A percentile compares a stretch with the other conserved stretches of the same genome.
phyloP scores from a whole-genome alignment of 2,888 invertebrate genomes.

The Epinotia brunnichana region DNA sequence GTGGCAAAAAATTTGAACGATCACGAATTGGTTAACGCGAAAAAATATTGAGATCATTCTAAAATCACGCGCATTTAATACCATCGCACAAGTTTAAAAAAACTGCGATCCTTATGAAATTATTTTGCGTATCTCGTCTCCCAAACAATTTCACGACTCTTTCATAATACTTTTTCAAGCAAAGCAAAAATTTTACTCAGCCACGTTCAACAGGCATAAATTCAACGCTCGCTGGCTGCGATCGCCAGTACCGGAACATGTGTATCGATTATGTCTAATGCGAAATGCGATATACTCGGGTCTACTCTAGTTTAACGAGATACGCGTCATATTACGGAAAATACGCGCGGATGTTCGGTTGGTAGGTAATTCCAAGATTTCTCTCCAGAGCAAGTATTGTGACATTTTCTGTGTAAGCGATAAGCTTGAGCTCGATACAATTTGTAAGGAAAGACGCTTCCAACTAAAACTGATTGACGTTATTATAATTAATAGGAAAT shows the following conservation, averaged over 20 bases:
- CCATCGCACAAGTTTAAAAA: no score
- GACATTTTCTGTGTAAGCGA: conserved; percentile 37
- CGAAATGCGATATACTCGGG: conserved; percentile 54
- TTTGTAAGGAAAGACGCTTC: conserved; percentile 7
- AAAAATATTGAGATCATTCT: no score
- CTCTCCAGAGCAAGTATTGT: conserved; percentile 30
- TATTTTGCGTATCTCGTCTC: neutral
- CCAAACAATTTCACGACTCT: neutral
- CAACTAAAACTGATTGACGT: conserved; percentile 21
- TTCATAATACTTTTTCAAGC: conserved; percentile 3
- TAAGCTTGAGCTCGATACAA: conserved; percentile 31
- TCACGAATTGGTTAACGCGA: no score
- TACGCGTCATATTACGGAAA: conserved; percentile 40
- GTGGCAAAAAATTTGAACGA: no score
- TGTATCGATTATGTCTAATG: conserved; percentile 64
- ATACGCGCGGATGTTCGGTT: conserved; percentile 34
- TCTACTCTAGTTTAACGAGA: conserved; percentile 28
- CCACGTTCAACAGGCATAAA: conserved; percentile 36
- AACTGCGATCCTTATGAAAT: no score
- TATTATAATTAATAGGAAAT: conserved; percentile 26
- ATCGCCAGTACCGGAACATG: conserved; percentile 58
- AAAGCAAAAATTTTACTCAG: conserved; percentile 14
- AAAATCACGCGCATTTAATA: no score
- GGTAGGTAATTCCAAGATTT: conserved; percentile 36
- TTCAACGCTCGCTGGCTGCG: conserved; percentile 53